Evolutionary conservation across 2,113 vertebrate species (phyloP).

Genomic region (Pantherophis guttatus): DNA sequence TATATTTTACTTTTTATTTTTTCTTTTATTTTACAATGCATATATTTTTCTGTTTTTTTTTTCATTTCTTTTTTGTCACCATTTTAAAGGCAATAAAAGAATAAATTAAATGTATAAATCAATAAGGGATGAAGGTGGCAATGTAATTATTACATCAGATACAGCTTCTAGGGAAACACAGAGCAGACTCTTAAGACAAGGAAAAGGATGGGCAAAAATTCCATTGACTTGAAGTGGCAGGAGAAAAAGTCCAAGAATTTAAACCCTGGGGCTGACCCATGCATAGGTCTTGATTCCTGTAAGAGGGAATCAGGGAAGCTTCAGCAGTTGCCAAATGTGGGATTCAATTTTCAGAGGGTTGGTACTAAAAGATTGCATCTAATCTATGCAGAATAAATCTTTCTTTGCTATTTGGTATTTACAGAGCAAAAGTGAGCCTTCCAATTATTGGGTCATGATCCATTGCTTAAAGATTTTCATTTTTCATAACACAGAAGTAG

Average conservation of each 20-base stretch:
- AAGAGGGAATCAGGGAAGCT: neutral
- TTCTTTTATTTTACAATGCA: neutral
- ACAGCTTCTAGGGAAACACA: neutral
- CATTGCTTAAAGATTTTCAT: neutral
- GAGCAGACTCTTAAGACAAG: neutral
- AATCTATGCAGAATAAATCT: neutral
- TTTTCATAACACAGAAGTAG: neutral
- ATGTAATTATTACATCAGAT: neutral
- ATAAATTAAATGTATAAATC: neutral
- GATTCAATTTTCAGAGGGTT: neutral
- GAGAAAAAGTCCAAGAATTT: neutral
- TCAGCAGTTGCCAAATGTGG: neutral
- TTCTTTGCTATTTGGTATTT: neutral
- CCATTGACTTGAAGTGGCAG: neutral
- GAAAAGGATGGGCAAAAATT: neutral
- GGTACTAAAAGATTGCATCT: neutral
- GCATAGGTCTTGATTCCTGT: neutral
- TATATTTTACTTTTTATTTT: neutral
- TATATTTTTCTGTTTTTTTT: neutral
- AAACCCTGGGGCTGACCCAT: neutral
- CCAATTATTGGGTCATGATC: neutral
- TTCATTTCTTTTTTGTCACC: neutral
- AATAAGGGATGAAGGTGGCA: neutral
- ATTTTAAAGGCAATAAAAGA: neutral
- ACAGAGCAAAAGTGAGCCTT: neutral